Evolutionary conservation across 2,888 invertebrate genomes (phyloP).

Genomic region (Eupelmus urozonus): DNA sequence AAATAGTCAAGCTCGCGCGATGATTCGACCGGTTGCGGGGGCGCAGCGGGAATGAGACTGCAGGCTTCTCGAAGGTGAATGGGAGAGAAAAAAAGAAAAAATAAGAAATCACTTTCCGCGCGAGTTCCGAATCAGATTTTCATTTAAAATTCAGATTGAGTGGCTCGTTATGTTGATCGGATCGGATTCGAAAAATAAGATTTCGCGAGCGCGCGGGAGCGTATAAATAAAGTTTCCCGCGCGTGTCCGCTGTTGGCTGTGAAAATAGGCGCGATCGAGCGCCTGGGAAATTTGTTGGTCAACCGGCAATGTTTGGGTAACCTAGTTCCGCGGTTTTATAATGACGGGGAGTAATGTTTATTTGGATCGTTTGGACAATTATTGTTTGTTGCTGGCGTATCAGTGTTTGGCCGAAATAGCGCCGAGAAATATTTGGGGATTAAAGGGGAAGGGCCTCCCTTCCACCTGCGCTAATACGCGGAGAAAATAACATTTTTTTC

Average conservation of each 20-base stretch:
- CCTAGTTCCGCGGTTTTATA: no score
- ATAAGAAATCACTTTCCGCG: constrained; percentile 25
- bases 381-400: no score
- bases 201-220: constrained; percentile 1
- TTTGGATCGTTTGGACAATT: no score
- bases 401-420: no score
- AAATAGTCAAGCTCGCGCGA: constrained; percentile 49
- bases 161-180: constrained; percentile 39
- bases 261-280: not conserved
- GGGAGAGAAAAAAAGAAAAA: constrained; percentile 26
- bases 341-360: no score
- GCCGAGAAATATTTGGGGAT: no score
- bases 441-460: no score
- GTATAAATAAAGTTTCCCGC: constrained; percentile 25
- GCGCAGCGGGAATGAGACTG: constrained; percentile 12
- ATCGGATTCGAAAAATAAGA: constrained; percentile 38
- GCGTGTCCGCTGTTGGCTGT: not conserved
- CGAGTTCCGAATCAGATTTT: not conserved
- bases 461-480: no score
- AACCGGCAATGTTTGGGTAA: no score
- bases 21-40: constrained; percentile 22
- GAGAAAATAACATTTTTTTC: not conserved
- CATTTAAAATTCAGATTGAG: constrained; percentile 49
- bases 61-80: not conserved
- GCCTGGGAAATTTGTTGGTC: not conserved